These are phyloP conservation scores for Xerus inauris DNA, from an alignment of 2,113 vertebrate species.

Conservation along the genomic window DNA sequence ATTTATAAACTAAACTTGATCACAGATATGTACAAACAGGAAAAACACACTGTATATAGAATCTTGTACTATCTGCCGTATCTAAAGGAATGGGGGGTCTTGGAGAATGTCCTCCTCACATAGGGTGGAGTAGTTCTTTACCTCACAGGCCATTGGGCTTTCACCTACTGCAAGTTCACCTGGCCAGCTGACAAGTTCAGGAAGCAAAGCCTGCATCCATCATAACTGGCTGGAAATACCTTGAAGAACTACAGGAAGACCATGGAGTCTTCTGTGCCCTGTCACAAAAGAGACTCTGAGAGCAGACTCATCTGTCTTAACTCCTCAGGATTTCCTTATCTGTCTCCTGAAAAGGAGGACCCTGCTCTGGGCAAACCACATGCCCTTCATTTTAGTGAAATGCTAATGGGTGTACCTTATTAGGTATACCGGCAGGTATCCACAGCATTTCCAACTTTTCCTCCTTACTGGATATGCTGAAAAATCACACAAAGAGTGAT, in stretches of 20 bases:
- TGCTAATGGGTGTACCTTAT: accelerated
- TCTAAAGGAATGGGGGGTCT: not conserved
- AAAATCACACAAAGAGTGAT: not conserved
- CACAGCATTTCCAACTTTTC: not conserved
- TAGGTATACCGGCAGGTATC: no score
- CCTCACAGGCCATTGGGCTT: not conserved
- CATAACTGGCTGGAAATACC: not conserved
- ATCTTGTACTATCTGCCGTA: no score
- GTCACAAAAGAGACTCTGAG: not conserved
- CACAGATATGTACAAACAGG: no score
- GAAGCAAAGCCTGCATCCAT: not conserved
- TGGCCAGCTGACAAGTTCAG: not conserved
- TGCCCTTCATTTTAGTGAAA: not conserved
- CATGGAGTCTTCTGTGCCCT: no score
- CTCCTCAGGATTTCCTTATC: not conserved
- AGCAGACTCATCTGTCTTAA: not conserved
- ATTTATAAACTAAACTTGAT: not conserved
- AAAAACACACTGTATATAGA: no score
- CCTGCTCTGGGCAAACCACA: not conserved
- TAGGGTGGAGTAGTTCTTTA: not conserved
- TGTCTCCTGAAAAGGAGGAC: not conserved
- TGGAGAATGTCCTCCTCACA: not conserved
- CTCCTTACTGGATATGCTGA: not conserved
- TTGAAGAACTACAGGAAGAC: not conserved
- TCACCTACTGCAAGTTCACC: not conserved